Base-by-base conservation (phyloP, 2,113 vertebrate genomes). In the Trachemys scripta region DNA sequence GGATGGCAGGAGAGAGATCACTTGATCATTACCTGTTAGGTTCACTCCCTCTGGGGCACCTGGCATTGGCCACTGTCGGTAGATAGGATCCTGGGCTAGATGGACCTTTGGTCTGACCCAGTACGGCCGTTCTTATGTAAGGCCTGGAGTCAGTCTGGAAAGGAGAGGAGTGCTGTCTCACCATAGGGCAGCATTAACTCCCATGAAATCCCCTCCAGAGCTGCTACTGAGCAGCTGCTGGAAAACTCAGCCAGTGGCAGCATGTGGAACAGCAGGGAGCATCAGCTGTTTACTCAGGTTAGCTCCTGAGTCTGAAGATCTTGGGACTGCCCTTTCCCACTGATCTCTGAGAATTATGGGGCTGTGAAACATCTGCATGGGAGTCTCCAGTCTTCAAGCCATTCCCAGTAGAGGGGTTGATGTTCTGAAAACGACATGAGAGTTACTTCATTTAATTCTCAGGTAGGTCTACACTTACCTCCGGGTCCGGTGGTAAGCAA, bases 141-240 rank as follows among this genome's bases (percentile, higher is more conserved):
- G 45, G 19, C 0, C 0, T 45, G 88, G 45, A 78, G 76, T 1
- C 0, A 50, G 85, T 38, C 1, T 51, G 78, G 80, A 51, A 86
- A 80, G 82, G 17, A 38, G 8, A 49, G 54, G 87, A 76, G 1
- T 6, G 42, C n/a, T 91, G 13, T n/a, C 81, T 51, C 31, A 5
- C 31, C 17, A 45, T 8, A 65, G 75, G 79, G n/a, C 51, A n/a
- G 10, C 0, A 0, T 17, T 82, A 89, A 42, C 13, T 82, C 69
- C 65, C 3, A 2, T 45, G n/a, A 84, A 86, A 80, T 24, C 81
- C 62, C 84, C 82, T 95, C 56, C 72, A 76, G 83, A 86, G 56
- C 78, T 87, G 80, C 80, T 90, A 57, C 82, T 76, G 62, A 49
- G 38, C 72, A 54, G 27, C 20, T 24, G 42, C 24, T 45, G 22